Base-by-base conservation (phyloP, 2,888 invertebrate species). In the Lasioglossum malachurum region DNA sequence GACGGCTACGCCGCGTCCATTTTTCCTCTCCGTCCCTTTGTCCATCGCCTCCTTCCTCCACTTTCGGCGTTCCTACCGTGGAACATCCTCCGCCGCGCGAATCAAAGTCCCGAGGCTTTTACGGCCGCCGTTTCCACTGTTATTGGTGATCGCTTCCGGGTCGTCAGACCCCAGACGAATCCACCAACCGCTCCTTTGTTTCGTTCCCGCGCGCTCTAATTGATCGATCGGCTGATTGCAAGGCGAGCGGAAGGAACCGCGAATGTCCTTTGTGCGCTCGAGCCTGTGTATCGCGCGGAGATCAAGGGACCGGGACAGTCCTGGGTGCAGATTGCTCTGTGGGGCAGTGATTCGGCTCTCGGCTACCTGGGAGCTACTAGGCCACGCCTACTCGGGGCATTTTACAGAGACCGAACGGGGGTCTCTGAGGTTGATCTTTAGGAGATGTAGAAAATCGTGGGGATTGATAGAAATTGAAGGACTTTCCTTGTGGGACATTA, bases 11-110 rank as follows among this genome's bases (percentile, higher is more conserved):
- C 74, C 73, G 81, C 80, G 80, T 80, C 82, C 84, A 80, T 84
- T 80, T 78, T 87, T 85, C 80, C 75, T 83, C 76, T 78, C 49
- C 49, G 19, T 44, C 73, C 82, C 82, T 81, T 84, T 81, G 79
- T 82, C 60, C 74, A 64, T 23, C 46, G 75, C 16, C 49, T 46
- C 46, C 78, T 72, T 49, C 71, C 41, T 49, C n/a, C 41, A 12
- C 79, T 57, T 27, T 49, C 77, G n/a, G 8, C 44, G 27, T 53
- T 76, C 77, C 72, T 31, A 60, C 75, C 78, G 82, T 75, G 49
- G 57, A 73, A 71, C 74, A 75, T 67, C 77, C n/a, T 64, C 64
- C 14, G 44, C 71, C 12, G 19, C n/a, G 7, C 79, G 72, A 60
- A 53, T 72, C 49, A 23, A 57, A 72, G 27, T 41, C 49, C 67